These are phyloP conservation scores for Tetrao urogallus DNA, from an alignment of 2,113 vertebrate species.

Conservation along the genomic window DNA sequence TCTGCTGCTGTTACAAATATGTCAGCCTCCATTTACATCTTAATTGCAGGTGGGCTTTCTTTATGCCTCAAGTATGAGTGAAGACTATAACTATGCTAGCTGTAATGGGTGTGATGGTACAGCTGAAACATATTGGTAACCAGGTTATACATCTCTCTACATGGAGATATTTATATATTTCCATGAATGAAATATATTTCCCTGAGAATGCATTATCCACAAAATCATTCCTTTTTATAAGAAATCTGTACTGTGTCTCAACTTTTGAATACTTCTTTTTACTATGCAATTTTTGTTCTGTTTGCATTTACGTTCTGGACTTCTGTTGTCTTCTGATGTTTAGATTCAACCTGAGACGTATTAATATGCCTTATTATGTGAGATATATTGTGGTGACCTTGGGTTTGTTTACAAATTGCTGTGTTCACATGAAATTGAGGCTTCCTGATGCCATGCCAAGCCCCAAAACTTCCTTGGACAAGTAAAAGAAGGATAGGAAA, in stretches of 20 bases:
- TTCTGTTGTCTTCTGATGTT: slow-evolving; percentile 1
- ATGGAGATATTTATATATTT: not conserved
- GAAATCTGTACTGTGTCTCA: not conserved
- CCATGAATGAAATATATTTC: not conserved
- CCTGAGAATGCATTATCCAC: not conserved
- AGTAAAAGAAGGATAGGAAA: slow-evolving; percentile 55
- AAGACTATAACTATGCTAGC: not conserved
- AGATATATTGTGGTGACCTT: slow-evolving; percentile 42
- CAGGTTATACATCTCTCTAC: not conserved
- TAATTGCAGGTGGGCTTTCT: not conserved
- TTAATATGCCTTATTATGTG: slow-evolving; percentile 28
- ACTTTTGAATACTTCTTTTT: not conserved
- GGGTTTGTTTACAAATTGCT: slow-evolving; percentile 58
- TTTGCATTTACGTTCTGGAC: not conserved
- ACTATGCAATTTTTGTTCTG: not conserved
- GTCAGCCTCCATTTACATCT: not conserved
- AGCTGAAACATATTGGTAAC: not conserved
- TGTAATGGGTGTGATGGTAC: not conserved
- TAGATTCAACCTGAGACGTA: slow-evolving; percentile 6
- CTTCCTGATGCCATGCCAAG: slow-evolving; percentile 70
- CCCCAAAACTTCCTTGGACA: slow-evolving; percentile 66
- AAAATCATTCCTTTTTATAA: not conserved
- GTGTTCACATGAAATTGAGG: slow-evolving; percentile 57
- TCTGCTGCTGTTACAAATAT: not conserved
- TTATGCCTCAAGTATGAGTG: not conserved